Evolutionary conservation across 2,797 vertebrate species (phyloP).

Genomic region (Oreochromis grahami): DNA sequence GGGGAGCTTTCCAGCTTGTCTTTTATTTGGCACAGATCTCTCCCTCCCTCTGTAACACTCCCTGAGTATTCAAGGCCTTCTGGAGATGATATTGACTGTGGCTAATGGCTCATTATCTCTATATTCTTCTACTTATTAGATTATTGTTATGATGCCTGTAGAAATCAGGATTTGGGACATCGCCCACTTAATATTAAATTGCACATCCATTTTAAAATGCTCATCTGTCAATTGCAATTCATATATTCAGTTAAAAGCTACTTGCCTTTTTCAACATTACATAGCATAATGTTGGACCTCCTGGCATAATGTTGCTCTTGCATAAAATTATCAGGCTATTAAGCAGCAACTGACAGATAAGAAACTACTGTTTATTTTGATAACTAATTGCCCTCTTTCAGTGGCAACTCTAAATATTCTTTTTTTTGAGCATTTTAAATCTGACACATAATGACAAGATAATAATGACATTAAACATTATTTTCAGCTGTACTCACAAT

Average conservation of each 20-base stretch:
- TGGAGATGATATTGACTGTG: conserved; percentile 69
- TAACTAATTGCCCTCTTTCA: background rate
- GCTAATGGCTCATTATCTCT: conserved; percentile 73
- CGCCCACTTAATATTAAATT: conserved; percentile 27
- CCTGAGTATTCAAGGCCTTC: conserved; percentile 66
- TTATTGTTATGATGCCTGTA: conserved; percentile 47
- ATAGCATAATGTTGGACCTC: background rate
- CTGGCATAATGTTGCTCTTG: background rate
- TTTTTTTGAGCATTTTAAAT: background rate
- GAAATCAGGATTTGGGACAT: conserved; percentile 30
- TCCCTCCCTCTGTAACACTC: conserved; percentile 60
- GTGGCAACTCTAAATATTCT: background rate
- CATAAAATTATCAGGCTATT: background rate
- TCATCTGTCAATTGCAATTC: conserved; percentile 1
- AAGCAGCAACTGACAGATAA: background rate
- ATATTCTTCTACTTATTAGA: conserved; percentile 58
- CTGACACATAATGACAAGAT: background rate
- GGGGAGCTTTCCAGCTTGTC: conserved; percentile 75
- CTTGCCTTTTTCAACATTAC: background rate
- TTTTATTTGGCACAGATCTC: conserved; percentile 73
- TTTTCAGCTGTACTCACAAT: background rate
- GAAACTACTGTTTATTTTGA: background rate
- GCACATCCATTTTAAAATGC: conserved; percentile 10
- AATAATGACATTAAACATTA: background rate
- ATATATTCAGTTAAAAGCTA: background rate